Evolutionary conservation across 2,113 vertebrate species (phyloP).

Genomic region (Platanista minor): DNA sequence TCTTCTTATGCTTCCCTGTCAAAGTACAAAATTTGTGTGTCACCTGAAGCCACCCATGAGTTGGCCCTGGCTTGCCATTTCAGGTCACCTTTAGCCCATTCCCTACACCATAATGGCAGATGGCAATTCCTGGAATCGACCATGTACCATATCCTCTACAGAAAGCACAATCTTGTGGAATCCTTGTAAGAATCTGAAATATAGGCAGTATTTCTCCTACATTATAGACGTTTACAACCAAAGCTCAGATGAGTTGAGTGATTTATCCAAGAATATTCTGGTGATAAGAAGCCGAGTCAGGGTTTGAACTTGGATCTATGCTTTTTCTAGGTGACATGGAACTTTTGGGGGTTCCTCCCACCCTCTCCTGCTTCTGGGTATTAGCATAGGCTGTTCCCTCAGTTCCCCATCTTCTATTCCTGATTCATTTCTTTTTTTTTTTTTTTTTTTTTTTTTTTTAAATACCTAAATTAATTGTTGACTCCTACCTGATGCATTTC

Average conservation of each 20-base stretch:
- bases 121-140: not conserved
- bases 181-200: not conserved
- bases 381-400: not conserved
- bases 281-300: not conserved
- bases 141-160: not conserved
- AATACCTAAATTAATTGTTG: not conserved
- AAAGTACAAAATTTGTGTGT: not conserved
- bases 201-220: not conserved
- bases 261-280: not conserved
- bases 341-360: not conserved
- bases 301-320: not conserved
- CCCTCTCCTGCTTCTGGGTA: not conserved
- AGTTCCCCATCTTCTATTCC: not conserved
- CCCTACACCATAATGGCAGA: not conserved
- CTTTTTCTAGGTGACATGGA: not conserved
- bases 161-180: not conserved
- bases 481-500: not conserved
- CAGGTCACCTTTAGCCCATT: not conserved
- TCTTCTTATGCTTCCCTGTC: not conserved
- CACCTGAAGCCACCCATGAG: not conserved
- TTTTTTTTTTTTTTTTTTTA: not conserved
- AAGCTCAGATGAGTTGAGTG: not conserved
- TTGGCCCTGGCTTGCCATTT: rapidly evolving
- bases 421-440: not conserved
- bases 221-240: not conserved